A percentile compares a stretch with the other conserved stretches of the same genome.
Evolutionary conservation across 2,113 vertebrate species (phyloP).

Genomic region (Callionymus lyra): DNA sequence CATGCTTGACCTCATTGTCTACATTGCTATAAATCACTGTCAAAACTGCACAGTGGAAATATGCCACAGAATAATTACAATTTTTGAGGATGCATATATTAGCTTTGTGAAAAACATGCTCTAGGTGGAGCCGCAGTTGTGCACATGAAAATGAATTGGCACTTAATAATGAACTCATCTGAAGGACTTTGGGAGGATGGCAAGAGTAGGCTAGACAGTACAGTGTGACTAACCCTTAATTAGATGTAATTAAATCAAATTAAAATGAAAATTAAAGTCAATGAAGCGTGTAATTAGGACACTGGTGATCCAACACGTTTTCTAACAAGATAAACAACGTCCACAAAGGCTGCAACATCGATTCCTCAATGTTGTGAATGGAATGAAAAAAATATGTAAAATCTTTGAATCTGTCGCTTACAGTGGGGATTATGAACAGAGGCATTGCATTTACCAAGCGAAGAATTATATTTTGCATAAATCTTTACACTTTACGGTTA

Average conservation of each 20-base stretch:
- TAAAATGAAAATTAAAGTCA: constrained; percentile 47
- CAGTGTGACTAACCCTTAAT: constrained; percentile 52
- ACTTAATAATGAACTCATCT: constrained; percentile 29
- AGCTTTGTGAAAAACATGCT: too few relatives aligned
- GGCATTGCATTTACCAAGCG: too few relatives aligned
- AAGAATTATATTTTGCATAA: too few relatives aligned
- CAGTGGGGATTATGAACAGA: too few relatives aligned
- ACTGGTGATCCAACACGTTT: constrained; percentile 37
- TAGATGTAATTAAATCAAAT: constrained; percentile 47
- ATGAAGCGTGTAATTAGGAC: constrained; percentile 41
- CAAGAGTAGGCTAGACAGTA: constrained; percentile 22
- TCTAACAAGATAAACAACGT: too few relatives aligned
- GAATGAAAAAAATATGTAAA: too few relatives aligned
- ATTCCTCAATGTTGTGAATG: too few relatives aligned
- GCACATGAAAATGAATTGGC: constrained; percentile 8
- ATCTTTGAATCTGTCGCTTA: too few relatives aligned
- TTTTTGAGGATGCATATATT: background rate
- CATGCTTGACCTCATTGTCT: constrained; percentile 29
- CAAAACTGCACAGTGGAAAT: constrained; percentile 1
- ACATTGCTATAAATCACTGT: constrained; percentile 17
- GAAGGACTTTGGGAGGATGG: constrained; percentile 1
- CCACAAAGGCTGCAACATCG: too few relatives aligned
- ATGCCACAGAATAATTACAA: background rate
- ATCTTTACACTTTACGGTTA: too few relatives aligned
- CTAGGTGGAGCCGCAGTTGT: background rate